A percentile compares a stretch with the other conserved stretches of the same genome.
phyloP scores from a whole-genome alignment of 1,140 invertebrate genomes.

The Holotrichia oblita region DNA sequence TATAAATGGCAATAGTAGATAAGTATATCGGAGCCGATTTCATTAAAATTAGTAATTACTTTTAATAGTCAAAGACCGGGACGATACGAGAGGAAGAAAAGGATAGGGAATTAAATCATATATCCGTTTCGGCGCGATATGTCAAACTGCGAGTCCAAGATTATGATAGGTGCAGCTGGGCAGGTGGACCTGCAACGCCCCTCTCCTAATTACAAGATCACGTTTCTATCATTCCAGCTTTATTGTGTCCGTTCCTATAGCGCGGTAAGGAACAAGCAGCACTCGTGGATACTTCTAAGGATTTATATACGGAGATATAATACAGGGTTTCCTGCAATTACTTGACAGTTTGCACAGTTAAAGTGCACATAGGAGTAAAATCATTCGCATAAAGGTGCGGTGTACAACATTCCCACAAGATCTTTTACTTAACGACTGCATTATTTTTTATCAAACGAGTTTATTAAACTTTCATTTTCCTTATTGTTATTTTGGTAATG shows the following conservation, averaged over 20 bases:
- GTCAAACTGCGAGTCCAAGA: slow-evolving; percentile 36
- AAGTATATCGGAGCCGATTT: slow-evolving; percentile 22
- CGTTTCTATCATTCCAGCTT: slow-evolving; percentile 58
- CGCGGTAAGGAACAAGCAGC: not conserved
- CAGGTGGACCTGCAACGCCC: slow-evolving; percentile 54
- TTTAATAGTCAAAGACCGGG: slow-evolving; percentile 19
- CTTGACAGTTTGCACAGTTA: too few relatives aligned
- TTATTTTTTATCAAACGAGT: too few relatives aligned
- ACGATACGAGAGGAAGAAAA: not conserved
- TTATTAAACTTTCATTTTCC: too few relatives aligned
- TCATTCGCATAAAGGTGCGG: too few relatives aligned
- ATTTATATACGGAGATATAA: too few relatives aligned
- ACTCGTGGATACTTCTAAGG: too few relatives aligned
- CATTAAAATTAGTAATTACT: slow-evolving; percentile 38
- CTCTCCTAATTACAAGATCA: slow-evolving; percentile 56
- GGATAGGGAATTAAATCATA: not conserved
- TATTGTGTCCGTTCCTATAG: slow-evolving; percentile 51
- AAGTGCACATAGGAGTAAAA: too few relatives aligned
- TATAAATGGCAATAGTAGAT: slow-evolving; percentile 1
- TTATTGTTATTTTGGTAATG: too few relatives aligned
- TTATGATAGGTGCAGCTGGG: slow-evolving; percentile 43
- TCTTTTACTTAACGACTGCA: too few relatives aligned
- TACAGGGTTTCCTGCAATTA: too few relatives aligned
- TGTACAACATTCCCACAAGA: too few relatives aligned
- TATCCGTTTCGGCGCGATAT: slow-evolving; percentile 30